Base-by-base conservation (phyloP, 2,888 invertebrate species). In the Oscheius sp. region DNA sequence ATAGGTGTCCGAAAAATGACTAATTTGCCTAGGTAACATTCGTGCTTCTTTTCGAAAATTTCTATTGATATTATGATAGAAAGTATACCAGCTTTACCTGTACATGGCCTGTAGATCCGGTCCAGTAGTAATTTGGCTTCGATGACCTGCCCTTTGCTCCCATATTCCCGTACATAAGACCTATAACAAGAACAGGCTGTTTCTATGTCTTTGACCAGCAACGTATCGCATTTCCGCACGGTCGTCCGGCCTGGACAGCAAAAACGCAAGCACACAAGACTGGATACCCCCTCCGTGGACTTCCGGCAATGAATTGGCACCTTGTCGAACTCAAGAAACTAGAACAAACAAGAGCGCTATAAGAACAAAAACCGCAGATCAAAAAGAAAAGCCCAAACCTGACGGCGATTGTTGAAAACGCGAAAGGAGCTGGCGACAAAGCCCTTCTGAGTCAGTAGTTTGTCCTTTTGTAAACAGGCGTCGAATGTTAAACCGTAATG, bases 91-190 rank as follows among this genome's bases (percentile, higher is more conserved):
- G 8, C 17, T n/a, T 22, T 26, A 68, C 68, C 71, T 64, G 56
- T 75, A 74, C 82, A 83, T 82, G 5, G 68, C 66, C 33, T 72
- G 73, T 0, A 84, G 62, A 64, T 82, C 73, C 9, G 77, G 70
- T 5, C 81, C 81, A 28, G 82, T 76, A 66, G 78, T 79, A 4
- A 85, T 74, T 50, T 59, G 73, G 56, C 83, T 83, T 26, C 64
- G 65, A 26, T 78, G 71, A 14, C 82, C 80, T 20, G 82, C 80
- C 26, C 76, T 62, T 30, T 80, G 74, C 51, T 85, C 85, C 85
- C 85, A 85, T 36, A 85, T 85, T 9, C 81, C 85, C 22, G 83
- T 80, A 49, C 85, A 85, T 6, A 85, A 47, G 14, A 80, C 68
- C 76, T 74, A 50, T n/a, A n/a, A n/a, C n/a, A n/a, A n/a, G 41